phyloP scores from a whole-genome alignment of 2,888 invertebrate species.

The Tromatobia lineatoria region DNA sequence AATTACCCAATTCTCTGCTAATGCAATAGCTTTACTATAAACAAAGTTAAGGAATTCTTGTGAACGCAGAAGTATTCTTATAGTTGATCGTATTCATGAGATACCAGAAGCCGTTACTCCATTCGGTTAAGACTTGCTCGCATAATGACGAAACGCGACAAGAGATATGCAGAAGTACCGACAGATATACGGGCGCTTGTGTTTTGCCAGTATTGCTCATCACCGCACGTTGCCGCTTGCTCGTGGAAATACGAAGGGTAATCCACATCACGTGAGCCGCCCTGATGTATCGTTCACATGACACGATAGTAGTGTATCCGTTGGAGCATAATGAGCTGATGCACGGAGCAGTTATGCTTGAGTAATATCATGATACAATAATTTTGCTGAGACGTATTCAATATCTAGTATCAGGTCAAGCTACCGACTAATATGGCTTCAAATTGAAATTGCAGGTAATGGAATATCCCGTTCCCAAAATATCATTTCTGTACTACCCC shows the following conservation, averaged over 20 bases:
- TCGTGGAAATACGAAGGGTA: conserved; percentile 71
- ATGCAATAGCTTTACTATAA: neutral
- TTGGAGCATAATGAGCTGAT: neutral
- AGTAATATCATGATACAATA: conserved; percentile 26
- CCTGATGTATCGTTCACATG: conserved; percentile 73
- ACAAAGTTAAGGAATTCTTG: conserved; percentile 39
- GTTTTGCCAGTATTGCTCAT: conserved; percentile 10
- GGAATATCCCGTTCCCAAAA: neutral
- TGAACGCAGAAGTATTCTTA: conserved; percentile 12
- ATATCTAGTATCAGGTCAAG: neutral
- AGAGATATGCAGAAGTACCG: conserved; percentile 66
- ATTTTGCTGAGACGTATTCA: neutral
- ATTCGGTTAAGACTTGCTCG: conserved; percentile 27
- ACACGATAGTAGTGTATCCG: conserved; percentile 50
- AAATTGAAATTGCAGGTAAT: conserved; percentile 14
- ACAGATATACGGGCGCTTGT: conserved; percentile 27
- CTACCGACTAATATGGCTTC: conserved; percentile 6
- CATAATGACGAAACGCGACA: conserved; percentile 72
- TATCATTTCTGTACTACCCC: neutral
- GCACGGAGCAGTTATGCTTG: conserved; percentile 40
- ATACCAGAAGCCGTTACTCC: conserved; percentile 49
- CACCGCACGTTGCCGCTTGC: conserved; percentile 10
- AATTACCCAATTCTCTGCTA: conserved; percentile 28
- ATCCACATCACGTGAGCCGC: conserved; percentile 74
- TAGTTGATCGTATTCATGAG: conserved; percentile 57